Base-by-base conservation (phyloP, 2,113 vertebrate species). In the Malurus cyaneus region DNA sequence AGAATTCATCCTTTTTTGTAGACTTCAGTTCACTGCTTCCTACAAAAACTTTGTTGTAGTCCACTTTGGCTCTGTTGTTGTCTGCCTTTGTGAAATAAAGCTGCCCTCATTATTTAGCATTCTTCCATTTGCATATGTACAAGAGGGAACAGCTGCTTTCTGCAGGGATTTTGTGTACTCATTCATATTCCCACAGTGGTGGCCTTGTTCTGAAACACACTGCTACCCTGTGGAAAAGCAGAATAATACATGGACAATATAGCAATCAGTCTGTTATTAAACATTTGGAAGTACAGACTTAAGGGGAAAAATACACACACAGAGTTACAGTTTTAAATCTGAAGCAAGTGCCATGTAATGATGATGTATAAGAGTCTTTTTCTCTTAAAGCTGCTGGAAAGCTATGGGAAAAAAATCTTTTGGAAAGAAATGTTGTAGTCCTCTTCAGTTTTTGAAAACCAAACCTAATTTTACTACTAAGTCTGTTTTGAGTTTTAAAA, bases 191-290 rank as follows among this genome's bases (percentile, higher is more conserved):
- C 90, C 93, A 88, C 86, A 86, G 70, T 95, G 93, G 86, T 94
- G 74, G 85, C 81, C 95, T 96, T 97, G 87, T 93, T 98, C 94
- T 95, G 96, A 97, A 94, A 94, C 89, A 97, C 83, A 97, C 69
- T 97, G 93, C 96, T 97, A 95, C 94, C 94, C 93, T 97, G 93
- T 97, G 97, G 92, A 96, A 97, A 97, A 97, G 93, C 67, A 89
- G 96, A 95, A 96, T 67, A 98, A 96, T 97, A 97, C 92, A 95
- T 41, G 93, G 87, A 44, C 65, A 78, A 10, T 47, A 47, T 42
- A 84, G 82, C 44, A 19, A 74, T 77, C 62, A 49, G 50, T 71
- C 60, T 95, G 14, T 86, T 90, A 86, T 82, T 93, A 77, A 90
- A 69, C 92, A 56, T 50, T 93, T 86, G 78, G 52, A 93, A 86